A percentile compares a stretch with the other conserved stretches of the same genome.
phyloP scores from a whole-genome alignment of 2,888 invertebrate species.

The Eristalinus sepulchralis region DNA sequence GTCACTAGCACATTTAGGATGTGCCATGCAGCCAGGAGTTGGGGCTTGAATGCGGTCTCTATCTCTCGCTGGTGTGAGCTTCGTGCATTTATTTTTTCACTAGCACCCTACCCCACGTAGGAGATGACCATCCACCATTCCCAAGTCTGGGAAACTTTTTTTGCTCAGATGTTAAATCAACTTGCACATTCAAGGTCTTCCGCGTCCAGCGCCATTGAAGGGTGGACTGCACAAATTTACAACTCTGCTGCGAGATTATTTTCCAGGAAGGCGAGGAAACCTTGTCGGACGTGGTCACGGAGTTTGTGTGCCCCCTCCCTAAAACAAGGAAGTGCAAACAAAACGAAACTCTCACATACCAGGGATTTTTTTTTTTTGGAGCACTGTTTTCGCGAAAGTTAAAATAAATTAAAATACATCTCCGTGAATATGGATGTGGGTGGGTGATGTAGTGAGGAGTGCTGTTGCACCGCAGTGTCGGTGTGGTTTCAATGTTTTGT shows the following conservation, averaged over 20 bases:
- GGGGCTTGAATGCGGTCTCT: not conserved
- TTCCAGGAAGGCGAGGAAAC: not conserved
- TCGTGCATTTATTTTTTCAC: not conserved
- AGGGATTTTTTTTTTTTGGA: not conserved
- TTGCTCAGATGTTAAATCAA: conserved; percentile 50
- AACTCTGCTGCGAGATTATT: conserved; percentile 39
- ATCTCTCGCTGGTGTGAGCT: not conserved
- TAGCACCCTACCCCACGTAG: not conserved
- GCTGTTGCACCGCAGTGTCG: conserved; percentile 59
- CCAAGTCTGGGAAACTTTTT: conserved; percentile 36
- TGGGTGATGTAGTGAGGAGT: conserved; percentile 44
- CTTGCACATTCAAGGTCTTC: conserved; percentile 33
- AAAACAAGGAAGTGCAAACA: conserved; percentile 28
- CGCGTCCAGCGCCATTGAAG: conserved; percentile 9
- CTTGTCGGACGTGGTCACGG: conserved; percentile 29
- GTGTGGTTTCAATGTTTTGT: conserved; percentile 68
- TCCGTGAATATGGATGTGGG: conserved; percentile 49
- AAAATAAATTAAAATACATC: conserved; percentile 66
- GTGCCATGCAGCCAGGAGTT: not conserved
- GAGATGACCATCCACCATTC: not conserved
- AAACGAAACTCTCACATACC: conserved; percentile 22
- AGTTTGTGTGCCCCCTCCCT: conserved; percentile 5
- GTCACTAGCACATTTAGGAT: not conserved
- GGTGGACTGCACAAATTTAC: conserved; percentile 44
- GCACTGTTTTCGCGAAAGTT: conserved; percentile 13